phyloP scores from a whole-genome alignment of 2,888 invertebrate species.

The Argyra leucocephala region DNA sequence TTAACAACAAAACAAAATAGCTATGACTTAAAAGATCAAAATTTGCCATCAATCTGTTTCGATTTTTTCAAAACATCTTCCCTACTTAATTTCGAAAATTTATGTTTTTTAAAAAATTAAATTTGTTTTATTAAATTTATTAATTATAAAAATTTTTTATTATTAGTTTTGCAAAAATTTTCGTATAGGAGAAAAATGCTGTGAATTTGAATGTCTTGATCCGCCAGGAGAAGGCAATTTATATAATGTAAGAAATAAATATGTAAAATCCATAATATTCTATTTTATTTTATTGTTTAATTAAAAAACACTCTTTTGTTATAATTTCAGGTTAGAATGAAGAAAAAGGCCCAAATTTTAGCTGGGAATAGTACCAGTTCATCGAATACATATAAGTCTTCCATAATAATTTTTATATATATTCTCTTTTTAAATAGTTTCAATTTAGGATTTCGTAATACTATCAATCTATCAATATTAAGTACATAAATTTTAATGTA shows the following conservation, averaged over 20 bases:
- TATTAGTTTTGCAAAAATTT: slow-evolving; percentile 74
- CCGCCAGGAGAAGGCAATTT: slow-evolving; percentile 57
- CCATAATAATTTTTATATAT: not conserved
- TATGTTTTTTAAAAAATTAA: no score
- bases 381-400: not conserved
- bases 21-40: no score
- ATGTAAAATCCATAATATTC: no score
- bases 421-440: not conserved
- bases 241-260: slow-evolving; percentile 42
- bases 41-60: no score
- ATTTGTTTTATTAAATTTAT: no score
- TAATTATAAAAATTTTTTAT: not conserved
- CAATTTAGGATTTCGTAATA: not conserved
- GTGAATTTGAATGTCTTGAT: slow-evolving; percentile 81
- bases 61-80: no score
- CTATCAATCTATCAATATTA: not conserved
- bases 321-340: slow-evolving; percentile 45
- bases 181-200: slow-evolving; percentile 74
- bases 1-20: no score
- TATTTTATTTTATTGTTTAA: slow-evolving; percentile 1
- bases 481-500: not conserved
- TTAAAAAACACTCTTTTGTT: not conserved
- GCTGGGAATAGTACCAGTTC: slow-evolving; percentile 48
- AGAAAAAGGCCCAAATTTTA: slow-evolving; percentile 52
- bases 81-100: no score